phyloP scores from a whole-genome alignment of 2,797 vertebrate genomes.

The Clarias fuscus region DNA sequence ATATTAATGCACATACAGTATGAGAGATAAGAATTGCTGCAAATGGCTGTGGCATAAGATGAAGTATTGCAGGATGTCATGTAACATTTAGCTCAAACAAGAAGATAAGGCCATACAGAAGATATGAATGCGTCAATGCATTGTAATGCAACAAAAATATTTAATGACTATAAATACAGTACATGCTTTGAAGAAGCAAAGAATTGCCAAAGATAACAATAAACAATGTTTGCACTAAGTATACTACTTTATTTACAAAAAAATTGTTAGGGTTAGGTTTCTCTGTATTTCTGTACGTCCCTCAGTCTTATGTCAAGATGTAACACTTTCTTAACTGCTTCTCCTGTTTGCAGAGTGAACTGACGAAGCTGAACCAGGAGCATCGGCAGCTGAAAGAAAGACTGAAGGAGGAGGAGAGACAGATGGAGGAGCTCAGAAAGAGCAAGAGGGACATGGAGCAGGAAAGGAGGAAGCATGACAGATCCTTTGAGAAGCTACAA shows the following conservation, averaged over 20 bases:
- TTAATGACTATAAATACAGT: not conserved
- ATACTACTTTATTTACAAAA: not conserved
- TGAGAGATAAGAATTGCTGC: not conserved
- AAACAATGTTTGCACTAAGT: not conserved
- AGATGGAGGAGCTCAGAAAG: conserved; percentile 84
- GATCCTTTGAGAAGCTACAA: conserved; percentile 86
- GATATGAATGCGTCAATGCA: too few relatives aligned
- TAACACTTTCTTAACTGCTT: not conserved
- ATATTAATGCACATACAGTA: not conserved
- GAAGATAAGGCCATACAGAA: too few relatives aligned
- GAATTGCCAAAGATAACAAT: not conserved
- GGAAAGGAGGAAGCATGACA: conserved; percentile 81
- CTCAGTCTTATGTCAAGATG: not conserved
- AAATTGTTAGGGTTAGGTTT: not conserved
- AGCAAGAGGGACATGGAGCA: conserved; percentile 84
- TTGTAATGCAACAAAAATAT: not conserved
- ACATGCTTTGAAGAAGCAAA: not conserved
- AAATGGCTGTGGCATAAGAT: not conserved
- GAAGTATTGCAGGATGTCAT: not conserved
- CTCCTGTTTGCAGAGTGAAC: conserved; percentile 71
- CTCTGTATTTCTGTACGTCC: not conserved
- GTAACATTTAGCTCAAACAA: not conserved
- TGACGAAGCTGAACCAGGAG: conserved; percentile 79
- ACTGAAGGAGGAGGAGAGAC: conserved; percentile 80
- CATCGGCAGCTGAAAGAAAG: conserved; percentile 82